Base-by-base conservation (phyloP, 1,140 invertebrate species). In the Drosophila leontia region DNA sequence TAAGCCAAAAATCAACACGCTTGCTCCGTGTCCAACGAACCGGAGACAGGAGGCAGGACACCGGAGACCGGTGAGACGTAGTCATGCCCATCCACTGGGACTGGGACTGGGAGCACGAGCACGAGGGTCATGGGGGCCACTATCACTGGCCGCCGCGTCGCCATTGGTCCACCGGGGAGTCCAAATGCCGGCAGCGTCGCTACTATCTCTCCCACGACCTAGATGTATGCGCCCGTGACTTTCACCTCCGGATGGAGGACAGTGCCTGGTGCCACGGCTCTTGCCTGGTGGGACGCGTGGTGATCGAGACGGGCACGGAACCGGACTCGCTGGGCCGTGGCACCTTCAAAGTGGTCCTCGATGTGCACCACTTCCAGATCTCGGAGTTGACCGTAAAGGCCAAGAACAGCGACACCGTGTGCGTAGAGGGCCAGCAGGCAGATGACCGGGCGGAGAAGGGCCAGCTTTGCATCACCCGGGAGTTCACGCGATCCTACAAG, bases 211-310 rank as follows among this genome's bases (percentile, higher is more conserved):
- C 84, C 57, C 83, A 85, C 44, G 90, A 91, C 64, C 70, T 91
- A 35, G 91, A 87, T 51, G 86, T 91, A 6, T 91, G 90, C 9
- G 90, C 90, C 13, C 72, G 87, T 6, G 91, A 92, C 45, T 92
- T 87, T 13, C 91, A 91, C 53, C 32, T 90, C 35, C 78, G 82
- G n/a, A 76, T 92, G 55, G 85, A 88, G 42, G 78, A 80, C 23
- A 88, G 78, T 53, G 82, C 91, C 32, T 92, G 91, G 91, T 92
- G 87, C 34, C 91, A 92, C 29, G 81, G 85, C 19, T 92, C 91
- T 9, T 92, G 91, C 29, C 50, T 92, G 59, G 85, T 88, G 7
- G 87, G 91, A 1, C 70, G 80, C 4, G 91, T 91, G 42, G 75
- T 82, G 19, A 90, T 92, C 2, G 91, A 92, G 50, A 87, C 82